Conservation (phyloP, 2,797 vertebrate genomes). For the Mareca penelope region DNA sequence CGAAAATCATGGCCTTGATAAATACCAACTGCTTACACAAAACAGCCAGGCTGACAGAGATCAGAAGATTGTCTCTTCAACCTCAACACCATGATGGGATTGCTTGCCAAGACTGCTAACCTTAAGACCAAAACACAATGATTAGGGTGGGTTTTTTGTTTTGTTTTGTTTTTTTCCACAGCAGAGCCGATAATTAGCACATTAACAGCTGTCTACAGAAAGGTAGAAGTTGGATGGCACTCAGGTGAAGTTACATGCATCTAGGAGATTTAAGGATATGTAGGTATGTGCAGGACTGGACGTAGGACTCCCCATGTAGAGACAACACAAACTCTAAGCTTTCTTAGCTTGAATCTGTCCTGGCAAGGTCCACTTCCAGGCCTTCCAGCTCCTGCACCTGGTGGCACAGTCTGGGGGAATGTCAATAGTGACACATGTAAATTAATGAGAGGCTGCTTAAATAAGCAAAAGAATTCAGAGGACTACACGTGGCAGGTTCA, state of each 20-base stretch:
- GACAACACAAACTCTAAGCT: background rate
- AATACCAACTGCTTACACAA: background rate
- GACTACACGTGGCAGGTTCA: background rate
- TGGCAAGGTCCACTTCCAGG: background rate
- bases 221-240: background rate
- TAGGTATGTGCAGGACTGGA: background rate
- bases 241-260: background rate
- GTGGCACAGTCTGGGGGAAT: background rate
- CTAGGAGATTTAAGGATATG: background rate
- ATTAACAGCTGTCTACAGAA: background rate
- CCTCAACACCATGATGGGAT: background rate
- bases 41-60: background rate
- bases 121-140: background rate
- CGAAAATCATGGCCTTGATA: background rate
- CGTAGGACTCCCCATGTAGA: background rate
- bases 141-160: background rate
- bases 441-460: background rate
- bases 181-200: background rate
- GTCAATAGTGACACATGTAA: fast-evolving
- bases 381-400: background rate
- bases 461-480: background rate
- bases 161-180: too few relatives aligned
- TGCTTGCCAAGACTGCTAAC: background rate
- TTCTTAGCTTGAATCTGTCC: background rate
- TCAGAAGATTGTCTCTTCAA: background rate